Percentiles rank a stretch among this genome's conserved stretches.
Conservation (phyloP, 1,140 invertebrate genomes). For the Phenacoccus solenopsis region DNA sequence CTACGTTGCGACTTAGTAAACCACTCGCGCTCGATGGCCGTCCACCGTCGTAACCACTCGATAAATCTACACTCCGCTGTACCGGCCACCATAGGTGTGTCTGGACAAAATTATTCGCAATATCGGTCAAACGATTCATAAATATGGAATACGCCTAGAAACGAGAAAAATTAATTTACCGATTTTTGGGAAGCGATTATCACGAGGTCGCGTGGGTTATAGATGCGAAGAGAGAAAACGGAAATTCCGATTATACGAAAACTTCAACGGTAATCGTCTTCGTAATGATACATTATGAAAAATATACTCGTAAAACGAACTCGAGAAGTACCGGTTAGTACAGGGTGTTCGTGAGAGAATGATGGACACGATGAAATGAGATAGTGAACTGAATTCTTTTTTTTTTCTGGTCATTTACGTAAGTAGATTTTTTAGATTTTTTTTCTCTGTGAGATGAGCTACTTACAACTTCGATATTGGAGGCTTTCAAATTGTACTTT, state of each 20-base stretch:
- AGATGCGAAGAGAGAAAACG: neutral
- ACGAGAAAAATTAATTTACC: neutral
- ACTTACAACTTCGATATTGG: too few species aligned
- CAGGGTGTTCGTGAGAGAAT: neutral
- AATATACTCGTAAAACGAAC: neutral
- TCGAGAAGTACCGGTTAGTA: neutral
- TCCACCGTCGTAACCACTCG: too few species aligned
- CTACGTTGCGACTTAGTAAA: neutral
- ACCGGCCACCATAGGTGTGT: neutral
- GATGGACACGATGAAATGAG: too few species aligned
- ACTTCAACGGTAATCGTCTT: neutral
- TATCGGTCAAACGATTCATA: too few species aligned
- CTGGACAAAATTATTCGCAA: neutral
- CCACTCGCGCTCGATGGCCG: neutral
- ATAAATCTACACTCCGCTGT: neutral
- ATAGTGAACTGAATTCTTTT: too few species aligned
- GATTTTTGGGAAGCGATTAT: neutral
- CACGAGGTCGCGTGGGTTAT: neutral
- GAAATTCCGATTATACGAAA: neutral
- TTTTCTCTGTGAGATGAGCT: too few species aligned
- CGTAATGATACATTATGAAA: neutral
- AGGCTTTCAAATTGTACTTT: too few species aligned
- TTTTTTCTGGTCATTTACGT: too few species aligned
- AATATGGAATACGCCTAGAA: neutral
- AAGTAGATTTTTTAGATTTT: too few species aligned